These are phyloP conservation scores for Zaprionus camerounensis DNA, from an alignment of 1,140 invertebrate species.

Conservation along the genomic window DNA sequence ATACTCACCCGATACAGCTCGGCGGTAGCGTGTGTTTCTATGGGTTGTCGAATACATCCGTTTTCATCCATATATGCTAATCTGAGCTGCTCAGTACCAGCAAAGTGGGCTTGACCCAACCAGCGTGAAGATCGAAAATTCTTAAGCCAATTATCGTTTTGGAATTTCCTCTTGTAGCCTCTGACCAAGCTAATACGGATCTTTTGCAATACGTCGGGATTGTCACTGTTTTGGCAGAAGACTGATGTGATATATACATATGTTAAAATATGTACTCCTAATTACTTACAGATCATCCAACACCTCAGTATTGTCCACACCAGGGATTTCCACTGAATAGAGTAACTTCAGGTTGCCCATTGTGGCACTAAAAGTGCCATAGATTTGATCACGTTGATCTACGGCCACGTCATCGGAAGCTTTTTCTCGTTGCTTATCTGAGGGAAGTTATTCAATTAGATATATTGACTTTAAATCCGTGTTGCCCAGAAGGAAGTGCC, in stretches of 20 bases:
- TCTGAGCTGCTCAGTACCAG: not conserved
- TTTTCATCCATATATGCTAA: not conserved
- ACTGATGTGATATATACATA: not conserved
- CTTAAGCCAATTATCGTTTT: not conserved
- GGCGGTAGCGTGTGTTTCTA: not conserved
- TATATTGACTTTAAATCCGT: too few relatives aligned
- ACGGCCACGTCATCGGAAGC: not conserved
- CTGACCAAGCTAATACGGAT: conserved; percentile 3
- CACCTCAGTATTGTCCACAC: conserved; percentile 18
- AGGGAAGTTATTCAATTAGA: not conserved
- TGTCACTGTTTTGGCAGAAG: not conserved
- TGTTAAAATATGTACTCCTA: not conserved
- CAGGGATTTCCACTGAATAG: conserved; percentile 26
- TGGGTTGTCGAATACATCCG: not conserved
- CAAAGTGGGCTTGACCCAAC: not conserved
- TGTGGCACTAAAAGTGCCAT: conserved; percentile 24
- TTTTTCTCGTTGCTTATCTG: conserved; percentile 17
- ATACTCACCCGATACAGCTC: not conserved
- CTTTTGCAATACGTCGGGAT: not conserved
- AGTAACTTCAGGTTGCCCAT: conserved; percentile 21
- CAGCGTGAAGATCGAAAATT: not conserved
- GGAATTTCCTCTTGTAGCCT: not conserved
- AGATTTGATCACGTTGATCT: conserved; percentile 27
- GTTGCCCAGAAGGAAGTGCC: too few relatives aligned
- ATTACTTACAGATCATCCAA: conserved; percentile 31